Evolutionary conservation across 1,140 invertebrate species (phyloP), one percentile per base, ranked within the genome.

Genomic region (Colletes gigas): DNA sequence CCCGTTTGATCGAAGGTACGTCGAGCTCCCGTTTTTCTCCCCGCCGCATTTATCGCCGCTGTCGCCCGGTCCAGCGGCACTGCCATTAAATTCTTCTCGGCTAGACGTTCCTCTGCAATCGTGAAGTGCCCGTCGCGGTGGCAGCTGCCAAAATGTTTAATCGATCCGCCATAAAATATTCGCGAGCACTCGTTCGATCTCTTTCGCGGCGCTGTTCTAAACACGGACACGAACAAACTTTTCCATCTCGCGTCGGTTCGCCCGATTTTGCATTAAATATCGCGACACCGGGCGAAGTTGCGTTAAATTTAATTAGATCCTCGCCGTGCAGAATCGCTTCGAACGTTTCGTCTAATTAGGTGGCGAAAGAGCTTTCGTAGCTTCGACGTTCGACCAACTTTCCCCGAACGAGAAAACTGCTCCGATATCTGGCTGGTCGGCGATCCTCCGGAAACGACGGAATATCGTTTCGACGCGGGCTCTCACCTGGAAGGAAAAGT

Each of bases 61-160:
- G 39, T 66, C 59, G 50, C 10, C 15, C 54, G 65, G 3, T 57
- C 69, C 30, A 50, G 41, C 50, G 54, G 44, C 44, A 44, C 47
- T 21, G 55, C 78, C 76, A 84, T 84, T 83, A 70, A 74, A 80
- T 84, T 74, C 66, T 70, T 69, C 68, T 77, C 44, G 52, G 30
- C 54, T 19, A 14, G 59, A 83, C 57, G 59, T 63, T 68, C 21
- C 52, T 55, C 39, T 9, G 44, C 8, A 9, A 14, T 15, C 39
- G 50, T 12, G 55, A 39, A 52, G 17, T 52, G 57, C 30, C 44
- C 5, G 10, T n/a, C 47, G n/a, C 21, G 17, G 55, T 47, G 21
- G 60, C 62, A 83, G 60, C 62, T 72, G 73, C 62, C 74, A 72
- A 78, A 83, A 83, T 71, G 81, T 83, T 83, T 72, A 78, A 83